Percentiles rank a stretch among this genome's conserved stretches.
Conservation (phyloP, 1,140 invertebrate genomes). For the Philotrypesis tridentata region DNA sequence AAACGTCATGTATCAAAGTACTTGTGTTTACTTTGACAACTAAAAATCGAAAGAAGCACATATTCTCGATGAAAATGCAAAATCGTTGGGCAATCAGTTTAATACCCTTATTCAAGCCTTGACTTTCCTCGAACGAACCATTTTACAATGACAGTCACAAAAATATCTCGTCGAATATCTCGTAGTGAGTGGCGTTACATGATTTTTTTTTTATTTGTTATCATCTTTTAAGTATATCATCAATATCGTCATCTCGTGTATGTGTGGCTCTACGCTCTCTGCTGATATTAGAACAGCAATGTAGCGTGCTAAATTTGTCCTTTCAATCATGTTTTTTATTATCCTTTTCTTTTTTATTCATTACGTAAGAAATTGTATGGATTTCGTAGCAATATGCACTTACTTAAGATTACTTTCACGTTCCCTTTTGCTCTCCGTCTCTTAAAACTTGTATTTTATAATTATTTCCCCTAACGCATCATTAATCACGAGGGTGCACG, state of each 20-base stretch:
- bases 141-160: conserved; percentile 67
- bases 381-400: conserved; percentile 49
- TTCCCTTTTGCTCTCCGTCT: conserved; percentile 11
- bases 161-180: conserved; percentile 66
- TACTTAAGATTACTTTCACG: conserved; percentile 46
- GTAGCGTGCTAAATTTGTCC: conserved; percentile 25
- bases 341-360: conserved; percentile 52
- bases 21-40: conserved; percentile 14
- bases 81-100: background rate
- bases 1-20: conserved; percentile 13
- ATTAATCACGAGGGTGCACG: conserved; percentile 31
- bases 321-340: conserved; percentile 42
- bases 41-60: conserved; percentile 35
- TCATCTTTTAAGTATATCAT: conserved; percentile 46
- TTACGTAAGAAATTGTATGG: conserved; percentile 47
- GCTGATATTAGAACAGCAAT: conserved; percentile 1
- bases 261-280: conserved; percentile 31
- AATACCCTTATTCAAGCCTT: conserved; percentile 20
- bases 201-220: conserved; percentile 42
- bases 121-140: conserved; percentile 44
- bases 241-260: conserved; percentile 31
- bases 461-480: conserved; percentile 35
- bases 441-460: conserved; percentile 36
- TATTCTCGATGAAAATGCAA: conserved; percentile 47
- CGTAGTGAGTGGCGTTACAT: conserved; percentile 49